Percentiles rank a stretch among this genome's conserved stretches.
Conservation (phyloP, 2,113 vertebrate species). For the Willisornis vidua region DNA sequence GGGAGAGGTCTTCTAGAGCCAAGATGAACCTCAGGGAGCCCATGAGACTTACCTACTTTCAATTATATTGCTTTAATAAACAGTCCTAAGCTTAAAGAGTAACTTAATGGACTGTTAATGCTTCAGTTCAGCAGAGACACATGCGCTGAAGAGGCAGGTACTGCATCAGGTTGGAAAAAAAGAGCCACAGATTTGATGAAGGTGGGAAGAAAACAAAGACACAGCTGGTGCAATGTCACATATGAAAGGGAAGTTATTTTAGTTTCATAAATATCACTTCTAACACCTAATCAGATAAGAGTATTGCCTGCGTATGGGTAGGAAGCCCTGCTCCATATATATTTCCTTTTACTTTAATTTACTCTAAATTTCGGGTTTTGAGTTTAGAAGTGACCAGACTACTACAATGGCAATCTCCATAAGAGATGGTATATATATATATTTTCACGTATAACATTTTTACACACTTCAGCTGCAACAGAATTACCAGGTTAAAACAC, state of each 20-base stretch:
- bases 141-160: neutral
- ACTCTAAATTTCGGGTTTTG: neutral
- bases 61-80: neutral
- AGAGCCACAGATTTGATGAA: neutral
- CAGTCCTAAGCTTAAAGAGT: neutral
- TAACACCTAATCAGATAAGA: neutral
- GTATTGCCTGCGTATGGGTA: neutral
- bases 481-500: neutral
- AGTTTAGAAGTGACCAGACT: neutral
- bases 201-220: neutral
- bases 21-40: neutral
- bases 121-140: neutral
- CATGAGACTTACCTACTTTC: neutral
- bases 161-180: neutral
- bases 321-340: neutral
- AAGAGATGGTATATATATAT: rapidly evolving
- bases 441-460: neutral
- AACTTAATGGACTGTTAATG: neutral
- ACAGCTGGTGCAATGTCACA: neutral
- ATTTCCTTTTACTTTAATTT: neutral
- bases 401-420: neutral
- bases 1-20: neutral
- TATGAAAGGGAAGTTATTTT: neutral
- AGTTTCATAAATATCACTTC: neutral
- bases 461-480: neutral